Percentiles rank a stretch among this genome's conserved stretches.
These are phyloP conservation scores for Clinocottus analis DNA, from an alignment of 2,113 vertebrate genomes.

Conservation along the genomic window DNA sequence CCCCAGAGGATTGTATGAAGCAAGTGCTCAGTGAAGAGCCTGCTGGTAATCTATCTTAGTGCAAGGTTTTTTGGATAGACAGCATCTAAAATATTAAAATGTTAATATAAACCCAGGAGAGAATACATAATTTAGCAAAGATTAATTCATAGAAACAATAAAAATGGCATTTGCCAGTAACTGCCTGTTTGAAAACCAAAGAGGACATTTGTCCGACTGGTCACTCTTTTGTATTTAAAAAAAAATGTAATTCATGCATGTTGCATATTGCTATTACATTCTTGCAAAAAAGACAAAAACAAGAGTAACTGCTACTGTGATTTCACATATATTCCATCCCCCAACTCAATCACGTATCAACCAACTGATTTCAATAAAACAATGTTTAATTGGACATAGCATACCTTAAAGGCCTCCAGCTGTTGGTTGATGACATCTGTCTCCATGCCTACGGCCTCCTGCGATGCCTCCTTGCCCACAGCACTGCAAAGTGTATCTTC, in stretches of 20 bases:
- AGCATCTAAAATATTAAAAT: neutral
- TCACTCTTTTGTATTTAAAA: neutral
- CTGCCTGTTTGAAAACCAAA: neutral
- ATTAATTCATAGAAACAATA: neutral
- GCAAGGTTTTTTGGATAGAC: neutral
- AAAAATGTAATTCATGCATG: neutral
- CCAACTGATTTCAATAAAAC: neutral
- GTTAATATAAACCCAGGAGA: neutral
- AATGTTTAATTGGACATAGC: slow-evolving; percentile 2
- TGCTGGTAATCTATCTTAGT: slow-evolving; percentile 10
- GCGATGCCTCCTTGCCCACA: slow-evolving; percentile 90
- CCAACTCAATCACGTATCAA: neutral
- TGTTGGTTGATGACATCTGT: slow-evolving; percentile 96
- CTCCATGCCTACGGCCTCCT: slow-evolving; percentile 94
- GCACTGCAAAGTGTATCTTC: slow-evolving; percentile 82
- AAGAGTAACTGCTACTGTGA: neutral
- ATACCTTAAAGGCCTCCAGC: slow-evolving; percentile 92
- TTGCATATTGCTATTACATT: neutral
- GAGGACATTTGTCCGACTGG: neutral
- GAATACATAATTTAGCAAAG: neutral
- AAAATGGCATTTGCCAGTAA: neutral
- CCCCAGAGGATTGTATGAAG: slow-evolving; percentile 64
- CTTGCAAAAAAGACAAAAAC: neutral
- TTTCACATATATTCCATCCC: neutral
- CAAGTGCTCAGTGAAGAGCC: slow-evolving; percentile 38